A percentile compares a stretch with the other conserved stretches of the same genome.
phyloP scores from a whole-genome alignment of 2,888 invertebrate species.

The Aleiodes testaceus region DNA sequence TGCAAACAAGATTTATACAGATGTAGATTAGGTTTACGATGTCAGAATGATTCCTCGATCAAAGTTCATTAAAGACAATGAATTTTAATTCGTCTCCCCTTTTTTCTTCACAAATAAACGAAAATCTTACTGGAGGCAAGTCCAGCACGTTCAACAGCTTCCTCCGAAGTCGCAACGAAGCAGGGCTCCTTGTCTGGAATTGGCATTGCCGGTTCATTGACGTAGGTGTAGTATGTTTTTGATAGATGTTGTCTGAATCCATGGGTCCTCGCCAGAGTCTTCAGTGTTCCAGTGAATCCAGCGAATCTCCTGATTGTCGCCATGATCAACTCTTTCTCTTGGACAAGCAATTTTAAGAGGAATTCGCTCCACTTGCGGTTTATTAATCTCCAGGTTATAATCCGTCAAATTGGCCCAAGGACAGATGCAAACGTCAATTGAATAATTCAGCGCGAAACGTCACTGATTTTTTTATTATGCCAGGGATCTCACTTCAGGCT shows the following conservation, averaged over 20 bases:
- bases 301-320: slow-evolving; percentile 64
- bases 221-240: slow-evolving; percentile 84
- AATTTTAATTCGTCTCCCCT: not conserved
- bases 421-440: slow-evolving; percentile 22
- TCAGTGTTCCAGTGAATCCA: slow-evolving; percentile 59
- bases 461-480: not conserved
- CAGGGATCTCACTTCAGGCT: too few relatives aligned
- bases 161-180: slow-evolving; percentile 80
- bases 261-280: slow-evolving; percentile 51
- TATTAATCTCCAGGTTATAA: not conserved
- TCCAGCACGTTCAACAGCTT: slow-evolving; percentile 81
- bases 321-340: slow-evolving; percentile 54
- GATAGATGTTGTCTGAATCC: slow-evolving; percentile 61
- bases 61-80: not conserved
- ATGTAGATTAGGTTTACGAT: not conserved
- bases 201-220: slow-evolving; percentile 87
- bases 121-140: slow-evolving; percentile 83
- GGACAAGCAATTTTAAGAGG: not conserved
- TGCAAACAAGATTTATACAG: not conserved
- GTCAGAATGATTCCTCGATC: slow-evolving; percentile 8
- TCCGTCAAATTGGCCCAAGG: slow-evolving; percentile 10
- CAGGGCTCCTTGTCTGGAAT: slow-evolving; percentile 82
- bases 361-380: not conserved
- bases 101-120: not conserved
- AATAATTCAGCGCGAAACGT: not conserved